Conservation (phyloP, 2,888 invertebrate genomes). For the Pachliopta kotzebuea region DNA sequence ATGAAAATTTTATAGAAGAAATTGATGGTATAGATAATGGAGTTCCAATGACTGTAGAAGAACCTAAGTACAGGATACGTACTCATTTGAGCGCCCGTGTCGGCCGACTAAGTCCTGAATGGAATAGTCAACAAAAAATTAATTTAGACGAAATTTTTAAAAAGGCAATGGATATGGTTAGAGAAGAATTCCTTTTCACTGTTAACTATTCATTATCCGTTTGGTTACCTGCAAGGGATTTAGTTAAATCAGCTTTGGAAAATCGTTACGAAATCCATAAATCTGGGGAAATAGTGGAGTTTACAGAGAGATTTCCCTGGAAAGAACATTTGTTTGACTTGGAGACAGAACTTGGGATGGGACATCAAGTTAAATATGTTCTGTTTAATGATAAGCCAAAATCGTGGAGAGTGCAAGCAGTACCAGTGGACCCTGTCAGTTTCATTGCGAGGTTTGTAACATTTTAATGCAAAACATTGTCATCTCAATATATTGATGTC, state of each 20-base stretch:
- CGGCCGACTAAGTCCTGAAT: conserved; percentile 88
- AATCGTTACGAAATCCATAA: conserved; percentile 84
- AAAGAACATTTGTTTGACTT: conserved; percentile 92
- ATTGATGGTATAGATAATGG: conserved; percentile 99
- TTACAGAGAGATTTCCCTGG: conserved; percentile 91
- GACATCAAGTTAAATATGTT: conserved; percentile 84
- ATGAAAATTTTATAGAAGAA: conserved; percentile 93
- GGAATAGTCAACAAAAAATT: conserved; percentile 84
- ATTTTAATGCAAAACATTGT: too few relatives aligned
- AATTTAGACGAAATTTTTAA: conserved; percentile 83
- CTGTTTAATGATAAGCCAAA: conserved; percentile 83
- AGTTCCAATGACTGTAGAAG: conserved; percentile 88
- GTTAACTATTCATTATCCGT: conserved; percentile 82
- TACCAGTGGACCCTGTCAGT: conserved; percentile 86
- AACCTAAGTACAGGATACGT: conserved; percentile 87
- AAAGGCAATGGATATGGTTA: conserved; percentile 88
- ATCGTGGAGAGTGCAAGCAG: conserved; percentile 92
- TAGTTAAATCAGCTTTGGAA: conserved; percentile 87
- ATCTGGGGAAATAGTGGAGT: conserved; percentile 90
- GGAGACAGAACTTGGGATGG: conserved; percentile 86
- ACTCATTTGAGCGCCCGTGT: conserved; percentile 90
- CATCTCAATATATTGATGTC: too few relatives aligned
- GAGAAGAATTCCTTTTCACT: conserved; percentile 88
- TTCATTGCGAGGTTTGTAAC: conserved; percentile 83
- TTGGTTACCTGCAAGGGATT: conserved; percentile 93